Evolutionary conservation across 2,888 invertebrate species (phyloP).

Genomic region (Amblyjoppa proteus): DNA sequence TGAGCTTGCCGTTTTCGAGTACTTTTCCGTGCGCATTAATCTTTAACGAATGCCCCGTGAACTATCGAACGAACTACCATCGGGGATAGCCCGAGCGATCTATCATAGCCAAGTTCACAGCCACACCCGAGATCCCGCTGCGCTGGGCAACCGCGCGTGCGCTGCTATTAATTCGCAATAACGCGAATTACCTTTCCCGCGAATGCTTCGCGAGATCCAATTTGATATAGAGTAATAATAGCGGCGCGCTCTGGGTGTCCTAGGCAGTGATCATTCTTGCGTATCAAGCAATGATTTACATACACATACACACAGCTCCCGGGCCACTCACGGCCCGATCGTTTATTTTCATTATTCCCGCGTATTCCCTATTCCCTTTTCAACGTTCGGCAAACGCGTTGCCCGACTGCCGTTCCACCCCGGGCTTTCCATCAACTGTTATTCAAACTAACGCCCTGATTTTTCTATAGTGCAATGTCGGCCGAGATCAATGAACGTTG

Average conservation of each 20-base stretch:
- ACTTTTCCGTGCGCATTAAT: not conserved
- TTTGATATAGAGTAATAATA: slow-evolving; percentile 21
- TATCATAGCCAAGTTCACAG: not conserved
- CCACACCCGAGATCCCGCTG: not conserved
- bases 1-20: not conserved
- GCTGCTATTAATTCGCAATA: slow-evolving; percentile 7
- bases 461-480: slow-evolving; percentile 28
- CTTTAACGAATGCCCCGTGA: not conserved
- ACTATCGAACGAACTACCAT: not conserved
- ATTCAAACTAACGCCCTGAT: slow-evolving; percentile 56
- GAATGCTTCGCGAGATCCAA: not conserved
- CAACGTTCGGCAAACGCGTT: slow-evolving; percentile 3
- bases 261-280: slow-evolving; percentile 52
- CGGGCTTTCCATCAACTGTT: slow-evolving; percentile 24
- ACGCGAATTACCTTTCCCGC: not conserved
- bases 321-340: slow-evolving; percentile 57
- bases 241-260: not conserved
- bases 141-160: not conserved
- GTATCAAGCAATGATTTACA: slow-evolving; percentile 66
- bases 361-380: slow-evolving; percentile 24
- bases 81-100: not conserved
- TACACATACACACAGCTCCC: slow-evolving; percentile 5
- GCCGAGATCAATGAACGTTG: not conserved
- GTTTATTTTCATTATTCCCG: slow-evolving; percentile 66
- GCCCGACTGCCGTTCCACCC: not conserved